These are phyloP conservation scores for Selenia dentaria DNA, from an alignment of 2,888 invertebrate species.

Conservation along the genomic window DNA sequence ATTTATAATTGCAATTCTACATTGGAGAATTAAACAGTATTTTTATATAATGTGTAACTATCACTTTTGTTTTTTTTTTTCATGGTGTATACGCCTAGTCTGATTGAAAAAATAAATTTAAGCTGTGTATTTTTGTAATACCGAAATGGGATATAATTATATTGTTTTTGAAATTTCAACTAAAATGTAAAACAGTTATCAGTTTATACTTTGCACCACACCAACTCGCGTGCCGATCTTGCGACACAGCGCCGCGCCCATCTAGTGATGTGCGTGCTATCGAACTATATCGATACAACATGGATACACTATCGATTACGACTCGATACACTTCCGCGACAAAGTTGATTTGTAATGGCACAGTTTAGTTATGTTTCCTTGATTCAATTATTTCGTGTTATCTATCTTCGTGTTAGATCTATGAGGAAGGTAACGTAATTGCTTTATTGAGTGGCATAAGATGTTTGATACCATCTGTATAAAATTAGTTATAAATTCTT, in stretches of 20 bases:
- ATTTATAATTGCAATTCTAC: too few species aligned
- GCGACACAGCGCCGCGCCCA: constrained; percentile 67
- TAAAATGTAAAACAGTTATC: background rate
- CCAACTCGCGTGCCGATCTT: constrained; percentile 70
- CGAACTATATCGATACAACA: constrained; percentile 59
- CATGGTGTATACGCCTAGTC: too few species aligned
- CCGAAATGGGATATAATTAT: too few species aligned
- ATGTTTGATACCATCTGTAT: background rate
- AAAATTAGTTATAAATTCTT: too few species aligned
- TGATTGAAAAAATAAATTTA: too few species aligned
- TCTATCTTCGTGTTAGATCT: constrained; percentile 1
- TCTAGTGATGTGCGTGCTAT: constrained; percentile 65
- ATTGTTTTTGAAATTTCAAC: too few species aligned
- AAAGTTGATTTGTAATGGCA: constrained; percentile 45
- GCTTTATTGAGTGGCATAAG: background rate
- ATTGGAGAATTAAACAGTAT: too few species aligned
- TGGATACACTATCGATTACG: constrained; percentile 46
- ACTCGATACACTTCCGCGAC: constrained; percentile 50
- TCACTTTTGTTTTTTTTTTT: too few species aligned
- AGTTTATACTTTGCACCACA: constrained; percentile 17
- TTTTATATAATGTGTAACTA: too few species aligned
- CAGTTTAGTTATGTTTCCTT: constrained; percentile 39
- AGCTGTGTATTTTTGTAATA: too few species aligned
- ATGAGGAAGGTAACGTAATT: background rate
- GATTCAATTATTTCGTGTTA: constrained; percentile 20